Evolutionary conservation across 2,888 invertebrate genomes (phyloP), one percentile per base, ranked within the genome.

Genomic region (Parnassius smintheus): DNA sequence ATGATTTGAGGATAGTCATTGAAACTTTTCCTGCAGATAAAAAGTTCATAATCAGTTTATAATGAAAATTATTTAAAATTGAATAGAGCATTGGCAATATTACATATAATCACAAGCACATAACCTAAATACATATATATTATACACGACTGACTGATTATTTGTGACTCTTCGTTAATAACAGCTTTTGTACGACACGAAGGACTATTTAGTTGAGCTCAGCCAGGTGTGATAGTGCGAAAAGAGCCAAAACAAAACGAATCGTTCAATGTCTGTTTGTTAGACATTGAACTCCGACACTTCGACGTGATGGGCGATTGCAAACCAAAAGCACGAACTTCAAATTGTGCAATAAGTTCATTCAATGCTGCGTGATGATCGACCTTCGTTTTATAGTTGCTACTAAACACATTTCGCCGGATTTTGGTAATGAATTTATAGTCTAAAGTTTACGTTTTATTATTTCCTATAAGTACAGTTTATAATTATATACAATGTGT

Each of bases 221-320:
- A 42, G 9, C 35, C 9, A 54, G 49, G 35, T 35, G 55, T 46
- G 59, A 46, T 51, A 51, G 56, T 59, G 41, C 13, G 9, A 55
- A 59, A 25, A 22, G 4, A 35, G 35, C 42, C 56, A 55, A 59
- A 68, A 64, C 70, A 70, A 68, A 72, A 72, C 51, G 52, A 69
- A 70, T 68, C 69, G 67, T 75, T 79, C 83, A 83, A 81, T 83
- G 83, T 75, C 76, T 46, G 2, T 22, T 59, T 42, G 44, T 61
- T 65, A 77, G 82, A 81, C 85, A 82, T 83, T 84, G 84, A 84
- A 84, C 85, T 82, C 79, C 79, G 71, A 70, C 75, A 74, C 72
- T 73, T 75, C 75, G 72, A 77, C 78, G 76, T 76, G 80, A 80
- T 81, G 77, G 76, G 75, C 78, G 77, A 75, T 75, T 76, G 83